These are phyloP conservation scores for Rhizoglyphus robini DNA, from an alignment of 1,140 invertebrate genomes.

Conservation along the genomic window DNA sequence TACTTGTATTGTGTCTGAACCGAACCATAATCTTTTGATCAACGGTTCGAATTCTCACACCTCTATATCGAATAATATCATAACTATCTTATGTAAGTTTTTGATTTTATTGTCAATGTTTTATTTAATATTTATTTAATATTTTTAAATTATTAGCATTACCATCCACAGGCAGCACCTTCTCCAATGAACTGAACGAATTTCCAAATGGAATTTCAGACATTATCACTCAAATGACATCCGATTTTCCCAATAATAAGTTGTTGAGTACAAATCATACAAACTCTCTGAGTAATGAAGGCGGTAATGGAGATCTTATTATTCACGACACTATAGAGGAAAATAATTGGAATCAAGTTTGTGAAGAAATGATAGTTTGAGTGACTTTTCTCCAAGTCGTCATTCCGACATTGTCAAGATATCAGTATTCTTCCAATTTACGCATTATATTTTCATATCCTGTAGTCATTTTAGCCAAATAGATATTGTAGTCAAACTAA, in stretches of 20 bases:
- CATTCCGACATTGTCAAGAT: too few species aligned
- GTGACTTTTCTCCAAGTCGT: too few species aligned
- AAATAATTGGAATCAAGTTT: conserved; percentile 7
- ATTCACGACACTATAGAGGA: background rate
- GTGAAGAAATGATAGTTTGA: conserved; percentile 3
- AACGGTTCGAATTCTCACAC: background rate
- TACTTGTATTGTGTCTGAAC: background rate
- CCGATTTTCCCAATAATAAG: background rate
- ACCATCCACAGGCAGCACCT: background rate
- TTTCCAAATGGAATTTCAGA: background rate
- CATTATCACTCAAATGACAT: background rate
- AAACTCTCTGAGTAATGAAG: background rate
- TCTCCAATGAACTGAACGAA: background rate
- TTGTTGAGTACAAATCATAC: background rate
- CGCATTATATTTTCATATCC: too few species aligned
- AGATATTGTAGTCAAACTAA: too few species aligned
- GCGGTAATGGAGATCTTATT: background rate
- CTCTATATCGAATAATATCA: background rate
- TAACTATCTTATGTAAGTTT: conserved; percentile 2
- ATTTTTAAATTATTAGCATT: background rate
- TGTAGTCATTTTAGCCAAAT: too few species aligned
- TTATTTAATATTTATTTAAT: background rate
- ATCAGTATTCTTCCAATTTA: too few species aligned
- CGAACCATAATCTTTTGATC: background rate
- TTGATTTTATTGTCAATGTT: background rate